Percentiles rank a stretch among this genome's conserved stretches.
phyloP scores from a whole-genome alignment of 2,113 vertebrate species.

The Gila orcuttii region DNA sequence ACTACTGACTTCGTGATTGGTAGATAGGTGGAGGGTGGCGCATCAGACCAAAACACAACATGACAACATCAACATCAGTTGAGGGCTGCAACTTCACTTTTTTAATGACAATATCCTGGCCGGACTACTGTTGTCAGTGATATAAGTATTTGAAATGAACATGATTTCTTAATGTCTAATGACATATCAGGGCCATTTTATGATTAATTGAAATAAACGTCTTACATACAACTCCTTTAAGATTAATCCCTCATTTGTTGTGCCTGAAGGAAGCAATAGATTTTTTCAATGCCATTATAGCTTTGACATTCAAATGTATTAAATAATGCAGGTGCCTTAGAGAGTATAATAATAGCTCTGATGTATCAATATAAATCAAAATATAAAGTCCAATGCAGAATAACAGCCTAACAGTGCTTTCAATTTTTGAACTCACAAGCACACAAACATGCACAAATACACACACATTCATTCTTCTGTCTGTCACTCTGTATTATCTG shows the following conservation, averaged over 20 bases:
- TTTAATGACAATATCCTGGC: no score
- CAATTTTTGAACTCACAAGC: background rate
- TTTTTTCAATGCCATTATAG: background rate
- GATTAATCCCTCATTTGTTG: slow-evolving; percentile 26
- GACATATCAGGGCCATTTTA: no score
- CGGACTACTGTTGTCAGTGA: no score
- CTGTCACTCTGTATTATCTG: slow-evolving; percentile 48
- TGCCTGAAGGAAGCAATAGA: background rate
- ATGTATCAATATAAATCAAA: slow-evolving; percentile 7
- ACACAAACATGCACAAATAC: slow-evolving; percentile 54
- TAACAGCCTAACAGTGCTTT: background rate
- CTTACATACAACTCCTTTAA: no score
- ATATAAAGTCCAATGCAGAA: slow-evolving; percentile 8
- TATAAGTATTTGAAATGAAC: no score
- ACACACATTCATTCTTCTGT: slow-evolving; percentile 18
- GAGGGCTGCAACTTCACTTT: no score
- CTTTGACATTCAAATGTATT: slow-evolving; percentile 11
- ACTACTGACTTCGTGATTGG: no score
- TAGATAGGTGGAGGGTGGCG: no score
- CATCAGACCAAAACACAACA: no score
- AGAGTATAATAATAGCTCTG: background rate
- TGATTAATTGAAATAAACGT: no score
- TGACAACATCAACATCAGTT: no score
- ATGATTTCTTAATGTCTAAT: no score
- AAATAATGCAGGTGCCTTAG: background rate